Evolutionary conservation across 2,113 vertebrate species (phyloP).

Genomic region (Peucedramus taeniatus): DNA sequence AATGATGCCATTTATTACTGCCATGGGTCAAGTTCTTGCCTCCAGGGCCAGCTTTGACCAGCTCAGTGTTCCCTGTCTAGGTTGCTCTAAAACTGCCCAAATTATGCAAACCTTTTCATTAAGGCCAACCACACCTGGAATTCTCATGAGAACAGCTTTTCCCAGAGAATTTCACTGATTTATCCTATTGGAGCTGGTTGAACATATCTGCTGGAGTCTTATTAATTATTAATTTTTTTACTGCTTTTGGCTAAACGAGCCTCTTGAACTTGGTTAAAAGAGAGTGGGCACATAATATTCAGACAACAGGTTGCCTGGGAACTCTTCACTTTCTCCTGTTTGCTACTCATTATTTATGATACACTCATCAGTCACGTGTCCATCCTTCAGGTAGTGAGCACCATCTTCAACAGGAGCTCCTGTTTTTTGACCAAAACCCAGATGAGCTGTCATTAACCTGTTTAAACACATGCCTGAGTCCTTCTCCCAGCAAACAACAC

Average conservation of each 20-base stretch:
- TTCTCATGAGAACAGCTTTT: slow-evolving; percentile 4
- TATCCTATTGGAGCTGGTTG: background rate
- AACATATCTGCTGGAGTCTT: background rate
- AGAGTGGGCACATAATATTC: background rate
- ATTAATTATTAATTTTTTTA: slow-evolving; percentile 14
- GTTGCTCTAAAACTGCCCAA: background rate
- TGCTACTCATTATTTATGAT: background rate
- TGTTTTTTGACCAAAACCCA: background rate
- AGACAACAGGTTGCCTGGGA: background rate
- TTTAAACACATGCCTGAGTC: background rate
- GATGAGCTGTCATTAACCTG: background rate
- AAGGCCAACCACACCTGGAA: background rate
- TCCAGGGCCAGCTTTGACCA: slow-evolving; percentile 10
- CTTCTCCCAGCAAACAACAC: background rate
- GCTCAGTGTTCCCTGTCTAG: background rate
- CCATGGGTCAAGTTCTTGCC: slow-evolving; percentile 13
- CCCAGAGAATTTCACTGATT: background rate
- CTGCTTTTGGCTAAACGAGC: background rate
- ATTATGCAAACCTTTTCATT: slow-evolving; percentile 1
- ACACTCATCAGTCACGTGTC: background rate
- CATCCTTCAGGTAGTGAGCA: background rate
- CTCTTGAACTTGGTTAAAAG: background rate
- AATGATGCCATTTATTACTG: background rate
- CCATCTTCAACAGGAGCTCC: background rate
- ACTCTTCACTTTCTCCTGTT: background rate